Evolutionary conservation across 1,140 invertebrate genomes (phyloP).

Genomic region (Lordiphosa mommai): DNA sequence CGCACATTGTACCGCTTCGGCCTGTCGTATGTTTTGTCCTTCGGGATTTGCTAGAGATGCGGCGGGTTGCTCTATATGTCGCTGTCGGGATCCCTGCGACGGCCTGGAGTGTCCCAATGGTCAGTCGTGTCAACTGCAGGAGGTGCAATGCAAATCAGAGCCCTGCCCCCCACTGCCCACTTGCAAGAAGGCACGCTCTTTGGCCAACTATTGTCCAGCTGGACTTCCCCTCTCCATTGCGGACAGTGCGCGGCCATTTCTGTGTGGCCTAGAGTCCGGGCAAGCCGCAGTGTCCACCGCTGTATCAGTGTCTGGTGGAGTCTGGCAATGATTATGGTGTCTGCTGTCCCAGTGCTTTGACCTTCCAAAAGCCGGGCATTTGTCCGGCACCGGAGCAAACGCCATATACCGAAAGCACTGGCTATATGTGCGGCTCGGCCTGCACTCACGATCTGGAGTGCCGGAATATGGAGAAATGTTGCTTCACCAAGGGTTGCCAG

Average conservation of each 20-base stretch:
- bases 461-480: slow-evolving; percentile 89
- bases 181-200: slow-evolving; percentile 87
- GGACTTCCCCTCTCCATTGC: slow-evolving; percentile 90
- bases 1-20: slow-evolving; percentile 87
- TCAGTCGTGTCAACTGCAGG: slow-evolving; percentile 88
- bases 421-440: slow-evolving; percentile 82
- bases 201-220: slow-evolving; percentile 88
- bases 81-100: slow-evolving; percentile 89
- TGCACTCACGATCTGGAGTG: slow-evolving; percentile 90
- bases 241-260: slow-evolving; percentile 87
- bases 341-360: slow-evolving; percentile 89
- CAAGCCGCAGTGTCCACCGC: slow-evolving; percentile 89
- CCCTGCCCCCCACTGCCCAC: slow-evolving; percentile 91
- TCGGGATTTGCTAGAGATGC: slow-evolving; percentile 86
- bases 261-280: slow-evolving; percentile 90
- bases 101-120: slow-evolving; percentile 87
- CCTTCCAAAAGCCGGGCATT: slow-evolving; percentile 87
- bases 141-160: slow-evolving; percentile 86
- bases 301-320: slow-evolving; percentile 89
- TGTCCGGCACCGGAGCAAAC: slow-evolving; percentile 83
- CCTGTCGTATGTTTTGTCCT: slow-evolving; percentile 93
- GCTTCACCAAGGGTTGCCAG: slow-evolving; percentile 85
- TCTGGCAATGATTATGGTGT: slow-evolving; percentile 91
- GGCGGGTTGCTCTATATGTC: slow-evolving; percentile 88
- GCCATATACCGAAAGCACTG: slow-evolving; percentile 65